Percentiles rank a stretch among this genome's conserved stretches.
These are phyloP conservation scores for Euplagia quadripunctaria DNA, from an alignment of 2,888 invertebrate genomes.

Conservation along the genomic window DNA sequence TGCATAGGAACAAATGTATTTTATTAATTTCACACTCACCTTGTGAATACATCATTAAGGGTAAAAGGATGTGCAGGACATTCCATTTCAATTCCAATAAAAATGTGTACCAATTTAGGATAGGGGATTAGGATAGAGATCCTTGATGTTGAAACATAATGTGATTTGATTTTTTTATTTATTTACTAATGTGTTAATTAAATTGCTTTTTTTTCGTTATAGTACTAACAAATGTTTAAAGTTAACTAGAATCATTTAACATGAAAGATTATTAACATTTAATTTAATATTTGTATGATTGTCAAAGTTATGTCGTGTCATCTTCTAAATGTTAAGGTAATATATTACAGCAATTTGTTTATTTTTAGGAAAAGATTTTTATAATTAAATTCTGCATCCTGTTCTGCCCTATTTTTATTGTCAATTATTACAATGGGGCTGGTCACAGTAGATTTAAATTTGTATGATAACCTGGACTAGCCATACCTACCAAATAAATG, in stretches of 20 bases:
- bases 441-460: background rate
- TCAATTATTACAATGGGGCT: background rate
- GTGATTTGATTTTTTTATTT: background rate
- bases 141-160: too few relatives aligned
- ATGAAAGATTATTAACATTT: too few relatives aligned
- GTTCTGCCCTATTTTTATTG: background rate
- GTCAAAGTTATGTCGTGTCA: too few relatives aligned
- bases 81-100: background rate
- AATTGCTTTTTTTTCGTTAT: background rate
- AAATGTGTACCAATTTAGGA: background rate
- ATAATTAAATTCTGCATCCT: too few relatives aligned
- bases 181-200: background rate
- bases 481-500: background rate
- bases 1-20: background rate
- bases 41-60: background rate
- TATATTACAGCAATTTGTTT: too few relatives aligned
- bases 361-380: too few relatives aligned
- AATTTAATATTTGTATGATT: too few relatives aligned
- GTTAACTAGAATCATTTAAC: too few relatives aligned
- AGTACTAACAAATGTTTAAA: too few relatives aligned
- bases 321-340: too few relatives aligned
- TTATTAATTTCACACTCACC: background rate
- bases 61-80: background rate
- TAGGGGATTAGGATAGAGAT: background rate
- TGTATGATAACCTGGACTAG: background rate